Evolutionary conservation across 2,113 vertebrate genomes (phyloP), one percentile per base, ranked within the genome.

Genomic region (Raja brachyura): DNA sequence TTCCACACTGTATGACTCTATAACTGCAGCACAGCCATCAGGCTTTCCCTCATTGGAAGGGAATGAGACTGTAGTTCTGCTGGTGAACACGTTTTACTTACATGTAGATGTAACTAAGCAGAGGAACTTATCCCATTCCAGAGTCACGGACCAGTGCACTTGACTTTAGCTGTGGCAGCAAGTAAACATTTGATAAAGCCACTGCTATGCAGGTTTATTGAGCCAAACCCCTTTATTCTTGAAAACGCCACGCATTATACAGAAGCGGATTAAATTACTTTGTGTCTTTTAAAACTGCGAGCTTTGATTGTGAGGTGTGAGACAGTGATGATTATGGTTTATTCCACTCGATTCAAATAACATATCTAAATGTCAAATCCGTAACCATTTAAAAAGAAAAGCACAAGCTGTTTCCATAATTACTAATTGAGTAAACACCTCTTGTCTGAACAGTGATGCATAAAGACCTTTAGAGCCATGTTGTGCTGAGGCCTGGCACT

Each of bases 401-500:
- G 70, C 70, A 73, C 31, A 92, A 73, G 66, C 39, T 73, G 90
- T 92, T 73, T 92, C 68, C 90, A 73, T 48, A 92, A 70, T 92
- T 68, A 74, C 33, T 92, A 33, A 14, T 68, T 39, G 90, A 73
- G 90, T 39, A 92, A 92, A 54, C 90, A 92, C 66, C 66, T 39
- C 90, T 92, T 92, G 90, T 92, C 68, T 4, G 90, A 33, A 92
- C 90, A 92, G 90, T 39, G 90, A 92, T 92, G 90, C 68, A 92
- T 92, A 92, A 92, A 92, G 90, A 9, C 68, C 68, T 92, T 92
- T 92, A 73, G 68, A 92, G 88, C 88, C 88, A 92, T 92, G 88
- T 70, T 92, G 88, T 92, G 68, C 16, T 6, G 33, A 92, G 73
- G 73, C 90, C 20, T 92, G 90, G 68, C 90, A 73, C 90, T 92